A percentile compares a stretch with the other conserved stretches of the same genome.
Conservation (phyloP, 2,113 vertebrate species). For the Shinisaurus crocodilurus region DNA sequence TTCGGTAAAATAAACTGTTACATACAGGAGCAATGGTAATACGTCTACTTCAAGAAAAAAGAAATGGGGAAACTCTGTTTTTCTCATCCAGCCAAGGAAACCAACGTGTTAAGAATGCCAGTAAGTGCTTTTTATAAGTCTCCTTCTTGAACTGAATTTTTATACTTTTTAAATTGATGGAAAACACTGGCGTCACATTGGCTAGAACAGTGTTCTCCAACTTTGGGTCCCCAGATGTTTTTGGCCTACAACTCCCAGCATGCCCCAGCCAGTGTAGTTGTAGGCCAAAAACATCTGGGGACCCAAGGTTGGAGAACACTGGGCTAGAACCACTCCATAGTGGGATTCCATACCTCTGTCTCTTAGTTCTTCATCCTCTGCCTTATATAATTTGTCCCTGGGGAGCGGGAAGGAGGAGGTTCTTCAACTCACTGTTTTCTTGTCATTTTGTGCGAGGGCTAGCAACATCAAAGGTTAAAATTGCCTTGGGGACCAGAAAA, state of each 20-base stretch:
- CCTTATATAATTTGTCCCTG: background rate
- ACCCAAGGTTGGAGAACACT: no score
- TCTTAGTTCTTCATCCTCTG: background rate
- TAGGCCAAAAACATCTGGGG: no score
- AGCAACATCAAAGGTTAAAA: background rate
- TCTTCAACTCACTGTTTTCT: background rate
- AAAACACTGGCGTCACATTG: background rate
- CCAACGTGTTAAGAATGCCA: background rate
- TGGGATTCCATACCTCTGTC: background rate
- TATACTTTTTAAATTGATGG: background rate
- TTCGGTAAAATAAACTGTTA: background rate
- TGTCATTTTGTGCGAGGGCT: background rate
- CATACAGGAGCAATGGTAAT: background rate
- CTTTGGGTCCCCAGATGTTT: no score
- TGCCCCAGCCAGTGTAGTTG: no score
- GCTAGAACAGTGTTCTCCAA: no score
- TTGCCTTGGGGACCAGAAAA: background rate
- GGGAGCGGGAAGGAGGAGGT: background rate
- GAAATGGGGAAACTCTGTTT: background rate
- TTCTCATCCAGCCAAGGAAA: constrained; percentile 4
- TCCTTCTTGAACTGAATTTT: background rate
- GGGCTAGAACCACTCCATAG: background rate
- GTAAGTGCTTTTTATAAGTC: background rate
- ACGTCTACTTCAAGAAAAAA: background rate
- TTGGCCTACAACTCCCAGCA: no score